Percentiles rank a stretch among this genome's conserved stretches.
Conservation (phyloP, 1,140 invertebrate genomes). For the Octopus bimaculoides region DNA sequence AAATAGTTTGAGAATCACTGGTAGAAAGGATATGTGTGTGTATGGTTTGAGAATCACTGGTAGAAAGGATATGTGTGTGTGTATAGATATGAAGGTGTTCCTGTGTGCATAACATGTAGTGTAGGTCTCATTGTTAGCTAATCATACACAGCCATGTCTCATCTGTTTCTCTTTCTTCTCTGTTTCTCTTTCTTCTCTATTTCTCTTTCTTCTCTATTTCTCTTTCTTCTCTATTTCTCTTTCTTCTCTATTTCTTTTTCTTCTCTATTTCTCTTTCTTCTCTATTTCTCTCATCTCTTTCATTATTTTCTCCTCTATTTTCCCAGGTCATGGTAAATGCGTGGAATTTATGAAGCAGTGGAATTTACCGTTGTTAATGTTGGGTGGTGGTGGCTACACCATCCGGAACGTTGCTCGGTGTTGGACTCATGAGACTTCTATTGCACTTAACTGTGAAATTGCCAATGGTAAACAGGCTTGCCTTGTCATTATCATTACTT, state of each 20-base stretch:
- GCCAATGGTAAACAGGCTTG: conserved; percentile 69
- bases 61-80: too few relatives aligned
- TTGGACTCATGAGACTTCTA: conserved; percentile 98
- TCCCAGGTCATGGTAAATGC: conserved; percentile 80
- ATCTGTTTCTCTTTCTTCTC: too few relatives aligned
- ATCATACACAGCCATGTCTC: too few relatives aligned
- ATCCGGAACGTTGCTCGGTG: conserved; percentile 95
- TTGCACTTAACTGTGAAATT: conserved; percentile 92
- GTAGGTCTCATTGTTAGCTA: too few relatives aligned
- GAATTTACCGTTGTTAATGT: conserved; percentile 88
- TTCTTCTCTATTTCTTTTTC: not conserved
- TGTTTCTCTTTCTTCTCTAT: not conserved
- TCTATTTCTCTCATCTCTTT: not conserved
- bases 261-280: not conserved
- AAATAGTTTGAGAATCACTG: too few relatives aligned
- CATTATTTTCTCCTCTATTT: not conserved
- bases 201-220: not conserved
- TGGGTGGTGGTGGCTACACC: conserved; percentile 97
- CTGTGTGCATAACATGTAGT: too few relatives aligned
- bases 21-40: too few relatives aligned
- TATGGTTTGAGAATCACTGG: too few relatives aligned
- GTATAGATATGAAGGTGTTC: too few relatives aligned
- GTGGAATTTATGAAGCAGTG: conserved; percentile 94
- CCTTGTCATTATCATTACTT: too few relatives aligned
- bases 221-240: not conserved